Base-by-base conservation (phyloP, 1,140 invertebrate species). In the Zaprionus capensis region DNA sequence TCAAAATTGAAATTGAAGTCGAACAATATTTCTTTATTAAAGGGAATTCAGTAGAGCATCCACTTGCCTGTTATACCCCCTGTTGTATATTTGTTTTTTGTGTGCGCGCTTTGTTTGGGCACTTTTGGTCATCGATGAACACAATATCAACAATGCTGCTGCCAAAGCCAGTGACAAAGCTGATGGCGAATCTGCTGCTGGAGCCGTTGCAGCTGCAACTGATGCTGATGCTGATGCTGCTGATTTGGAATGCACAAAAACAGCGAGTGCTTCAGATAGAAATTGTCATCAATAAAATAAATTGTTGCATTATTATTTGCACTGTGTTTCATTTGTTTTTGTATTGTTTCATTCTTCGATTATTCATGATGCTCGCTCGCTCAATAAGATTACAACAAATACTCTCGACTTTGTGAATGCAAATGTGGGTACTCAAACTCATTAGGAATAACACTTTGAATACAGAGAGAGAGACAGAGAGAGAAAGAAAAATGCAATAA, bases 201-300 rank as follows among this genome's bases (percentile, higher is more conserved):
- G 20, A 34, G 31, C 46, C 36, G 65, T 61, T 57, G 31, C 31
- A 34, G 3, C 12, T 38, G 31, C 36, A 70, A 53, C 31, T 74
- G 66, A 24, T 24, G 31, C 53, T 31, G 65, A 56, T 57, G 51
- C 26, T 64, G 73, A 76, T 46, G 55, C 31, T 62, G 75, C 71
- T 80, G 76, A 86, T 86, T 86, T 77, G 15, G 51, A 71, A 80
- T 86, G 76, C 82, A 86, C 72, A 86, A 85, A 81, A 83, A 85
- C 69, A 62, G 57, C 66, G 53, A 82, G 53, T 70, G 34, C 51
- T 46, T 53, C 67, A 73, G 63, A 81, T 79, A 79, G 61, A 73
- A 70, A 81, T 81, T 73, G 76, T 81, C 71, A 86, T 85, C 76
- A 86, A 83, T 82, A 83, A 79, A 79, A 82, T 72, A 79, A 79